phyloP scores from a whole-genome alignment of 2,888 invertebrate species.

The Agapostemon virescens region DNA sequence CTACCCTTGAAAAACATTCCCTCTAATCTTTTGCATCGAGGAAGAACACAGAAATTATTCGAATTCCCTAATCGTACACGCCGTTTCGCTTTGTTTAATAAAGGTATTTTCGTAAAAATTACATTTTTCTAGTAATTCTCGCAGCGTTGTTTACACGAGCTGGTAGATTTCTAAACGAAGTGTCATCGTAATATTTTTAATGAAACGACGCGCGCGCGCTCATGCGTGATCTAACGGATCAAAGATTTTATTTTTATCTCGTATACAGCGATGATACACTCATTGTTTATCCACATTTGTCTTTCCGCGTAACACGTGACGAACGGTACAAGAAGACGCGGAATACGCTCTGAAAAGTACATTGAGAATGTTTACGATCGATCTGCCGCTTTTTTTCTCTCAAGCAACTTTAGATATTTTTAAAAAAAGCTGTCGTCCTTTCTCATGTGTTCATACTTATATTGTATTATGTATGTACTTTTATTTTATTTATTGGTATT shows the following conservation, averaged over 20 bases:
- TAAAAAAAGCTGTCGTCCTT: not conserved
- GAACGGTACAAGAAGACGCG: constrained; percentile 55
- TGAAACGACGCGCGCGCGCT: not conserved
- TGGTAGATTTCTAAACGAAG: not conserved
- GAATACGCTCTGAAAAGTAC: constrained; percentile 52
- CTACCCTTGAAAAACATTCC: too few species aligned
- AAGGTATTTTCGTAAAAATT: too few species aligned
- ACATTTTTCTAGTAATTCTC: not conserved
- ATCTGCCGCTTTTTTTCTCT: constrained; percentile 30
- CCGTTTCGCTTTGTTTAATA: too few species aligned
- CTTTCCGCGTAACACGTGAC: constrained; percentile 38
- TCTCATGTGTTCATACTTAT: not conserved
- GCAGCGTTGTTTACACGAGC: not conserved
- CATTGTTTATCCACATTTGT: constrained; percentile 26
- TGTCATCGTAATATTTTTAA: not conserved
- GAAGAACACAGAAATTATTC: too few species aligned
- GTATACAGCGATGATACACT: not conserved
- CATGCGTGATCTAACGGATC: not conserved
- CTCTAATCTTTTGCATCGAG: too few species aligned
- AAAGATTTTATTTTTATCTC: constrained; percentile 7
- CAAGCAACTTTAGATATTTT: constrained; percentile 3
- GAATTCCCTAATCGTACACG: too few species aligned
- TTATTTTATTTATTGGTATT: too few species aligned
- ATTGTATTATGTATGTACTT: too few species aligned
- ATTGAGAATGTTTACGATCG: constrained; percentile 50